phyloP scores from a whole-genome alignment of 2,797 vertebrate species.

The Leucoraja ocellata region DNA sequence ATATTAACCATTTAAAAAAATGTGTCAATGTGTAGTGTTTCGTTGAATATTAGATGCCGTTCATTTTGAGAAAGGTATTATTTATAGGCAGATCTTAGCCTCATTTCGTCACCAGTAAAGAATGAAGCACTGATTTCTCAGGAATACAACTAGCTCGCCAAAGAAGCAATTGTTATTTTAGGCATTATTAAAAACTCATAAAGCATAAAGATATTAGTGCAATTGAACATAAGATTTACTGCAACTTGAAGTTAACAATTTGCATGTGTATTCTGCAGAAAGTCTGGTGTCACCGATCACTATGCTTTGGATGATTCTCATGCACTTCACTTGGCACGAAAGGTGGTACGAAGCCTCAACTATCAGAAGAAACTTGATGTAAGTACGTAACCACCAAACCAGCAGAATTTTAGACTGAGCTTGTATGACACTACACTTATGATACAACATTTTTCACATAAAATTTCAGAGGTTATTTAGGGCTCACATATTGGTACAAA shows the following conservation, averaged over 20 bases:
- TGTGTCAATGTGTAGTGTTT: no score
- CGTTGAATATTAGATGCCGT: no score
- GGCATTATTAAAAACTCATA: neutral
- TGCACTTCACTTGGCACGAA: slow-evolving; percentile 86
- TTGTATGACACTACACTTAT: neutral
- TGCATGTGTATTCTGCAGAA: slow-evolving; percentile 58
- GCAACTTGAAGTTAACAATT: neutral
- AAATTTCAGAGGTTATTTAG: neutral
- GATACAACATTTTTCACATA: neutral
- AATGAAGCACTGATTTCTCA: no score
- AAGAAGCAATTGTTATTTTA: neutral
- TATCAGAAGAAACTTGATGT: slow-evolving; percentile 84
- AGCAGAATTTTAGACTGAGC: neutral
- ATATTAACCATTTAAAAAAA: no score
- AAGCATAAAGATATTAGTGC: neutral
- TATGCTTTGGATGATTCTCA: slow-evolving; percentile 88
- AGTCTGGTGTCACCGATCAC: slow-evolving; percentile 91
- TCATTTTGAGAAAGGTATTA: no score
- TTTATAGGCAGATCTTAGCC: slow-evolving; percentile 21
- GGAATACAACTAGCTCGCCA: neutral
- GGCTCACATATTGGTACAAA: neutral
- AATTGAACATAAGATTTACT: neutral
- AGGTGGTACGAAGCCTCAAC: slow-evolving; percentile 81
- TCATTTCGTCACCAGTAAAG: slow-evolving; percentile 35
- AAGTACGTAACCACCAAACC: slow-evolving; percentile 49